These are phyloP conservation scores for Amia ocellicauda DNA, from an alignment of 2,113 vertebrate genomes.

Conservation along the genomic window DNA sequence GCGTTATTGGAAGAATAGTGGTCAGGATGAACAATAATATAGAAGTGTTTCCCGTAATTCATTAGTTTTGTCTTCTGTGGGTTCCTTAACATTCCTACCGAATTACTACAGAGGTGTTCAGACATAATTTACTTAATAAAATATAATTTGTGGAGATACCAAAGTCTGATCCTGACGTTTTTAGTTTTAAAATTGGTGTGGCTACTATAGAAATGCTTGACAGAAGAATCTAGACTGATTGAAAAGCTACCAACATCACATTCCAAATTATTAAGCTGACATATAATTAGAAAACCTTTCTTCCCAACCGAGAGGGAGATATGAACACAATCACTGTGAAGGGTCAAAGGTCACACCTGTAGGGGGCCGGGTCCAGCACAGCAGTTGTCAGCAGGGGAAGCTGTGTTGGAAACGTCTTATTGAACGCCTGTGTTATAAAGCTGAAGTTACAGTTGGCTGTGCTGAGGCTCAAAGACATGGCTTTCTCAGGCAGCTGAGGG, in stretches of 20 bases:
- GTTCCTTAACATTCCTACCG: too few relatives aligned
- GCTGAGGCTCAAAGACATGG: slow-evolving; percentile 50
- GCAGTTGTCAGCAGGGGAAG: slow-evolving; percentile 10
- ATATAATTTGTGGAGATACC: too few relatives aligned
- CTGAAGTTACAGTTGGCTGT: slow-evolving; percentile 60
- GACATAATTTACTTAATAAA: too few relatives aligned
- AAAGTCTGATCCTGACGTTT: too few relatives aligned
- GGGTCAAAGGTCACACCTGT: slow-evolving; percentile 32
- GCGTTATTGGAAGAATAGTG: too few relatives aligned
- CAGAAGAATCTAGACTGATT: too few relatives aligned
- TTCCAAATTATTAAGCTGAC: background rate
- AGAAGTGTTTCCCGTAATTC: too few relatives aligned
- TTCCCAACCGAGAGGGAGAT: background rate
- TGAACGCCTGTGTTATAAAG: slow-evolving; percentile 10
- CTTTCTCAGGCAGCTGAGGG: slow-evolving; percentile 45
- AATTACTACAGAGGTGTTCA: too few relatives aligned
- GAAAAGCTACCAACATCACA: background rate
- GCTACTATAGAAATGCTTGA: too few relatives aligned
- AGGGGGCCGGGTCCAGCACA: slow-evolving; percentile 4
- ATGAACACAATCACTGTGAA: background rate
- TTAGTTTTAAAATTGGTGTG: too few relatives aligned
- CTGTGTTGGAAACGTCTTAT: slow-evolving; percentile 35
- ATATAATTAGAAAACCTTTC: background rate
- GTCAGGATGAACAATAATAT: too few relatives aligned
- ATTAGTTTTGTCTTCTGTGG: too few relatives aligned